Conservation (phyloP, 2,113 vertebrate species). For the Caretta caretta region DNA sequence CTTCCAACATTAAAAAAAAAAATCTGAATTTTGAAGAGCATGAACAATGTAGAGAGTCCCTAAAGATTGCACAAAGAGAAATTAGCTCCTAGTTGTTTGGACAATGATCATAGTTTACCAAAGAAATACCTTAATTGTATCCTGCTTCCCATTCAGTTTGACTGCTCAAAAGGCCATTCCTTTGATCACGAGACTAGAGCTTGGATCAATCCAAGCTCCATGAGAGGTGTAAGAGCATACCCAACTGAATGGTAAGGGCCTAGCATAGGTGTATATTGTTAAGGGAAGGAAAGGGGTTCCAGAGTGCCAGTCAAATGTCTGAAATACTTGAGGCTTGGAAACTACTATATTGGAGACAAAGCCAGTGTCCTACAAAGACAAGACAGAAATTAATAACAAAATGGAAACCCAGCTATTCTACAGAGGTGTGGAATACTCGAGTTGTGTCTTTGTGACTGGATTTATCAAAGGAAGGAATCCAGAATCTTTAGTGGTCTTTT, state of each 20-base stretch:
- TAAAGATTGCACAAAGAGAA: background rate
- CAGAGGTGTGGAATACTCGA: background rate
- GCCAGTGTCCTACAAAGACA: background rate
- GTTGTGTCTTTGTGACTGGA: background rate
- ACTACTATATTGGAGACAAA: background rate
- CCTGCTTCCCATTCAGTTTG: background rate
- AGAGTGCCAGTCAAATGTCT: background rate
- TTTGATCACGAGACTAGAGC: background rate
- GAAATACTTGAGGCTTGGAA: background rate
- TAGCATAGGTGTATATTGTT: background rate
- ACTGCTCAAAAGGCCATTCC: background rate
- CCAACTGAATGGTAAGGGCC: rapidly evolving
- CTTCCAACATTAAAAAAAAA: background rate
- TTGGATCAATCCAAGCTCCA: background rate
- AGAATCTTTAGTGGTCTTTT: background rate
- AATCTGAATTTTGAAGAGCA: background rate
- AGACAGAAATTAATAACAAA: background rate
- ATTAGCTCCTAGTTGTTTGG: background rate
- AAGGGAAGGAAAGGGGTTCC: background rate
- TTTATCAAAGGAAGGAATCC: background rate
- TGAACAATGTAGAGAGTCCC: background rate
- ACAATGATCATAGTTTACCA: background rate
- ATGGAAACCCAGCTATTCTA: background rate
- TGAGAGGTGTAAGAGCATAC: background rate
- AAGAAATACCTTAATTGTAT: background rate